Conservation (phyloP, 2,888 invertebrate genomes). For the Coenonympha arcania region DNA sequence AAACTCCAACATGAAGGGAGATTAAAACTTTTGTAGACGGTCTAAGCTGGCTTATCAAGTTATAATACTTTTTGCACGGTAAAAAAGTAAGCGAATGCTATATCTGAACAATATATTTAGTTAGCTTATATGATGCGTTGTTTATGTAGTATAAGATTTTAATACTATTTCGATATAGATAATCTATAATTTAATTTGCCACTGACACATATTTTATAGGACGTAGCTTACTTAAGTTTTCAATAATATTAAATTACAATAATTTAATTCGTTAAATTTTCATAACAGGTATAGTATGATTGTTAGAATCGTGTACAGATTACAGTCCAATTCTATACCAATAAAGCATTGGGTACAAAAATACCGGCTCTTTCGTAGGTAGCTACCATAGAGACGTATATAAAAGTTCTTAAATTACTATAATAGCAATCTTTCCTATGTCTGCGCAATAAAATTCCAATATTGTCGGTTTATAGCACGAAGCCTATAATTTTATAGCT, state of each 20-base stretch:
- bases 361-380: neutral
- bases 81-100: neutral
- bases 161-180: too few relatives aligned
- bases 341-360: neutral
- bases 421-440: neutral
- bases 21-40: conserved; percentile 16
- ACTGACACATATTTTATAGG: too few relatives aligned
- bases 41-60: conserved; percentile 11
- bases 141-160: too few relatives aligned
- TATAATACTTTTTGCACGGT: conserved; percentile 9
- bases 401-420: neutral
- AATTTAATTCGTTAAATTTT: too few relatives aligned
- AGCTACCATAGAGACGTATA: neutral
- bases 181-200: too few relatives aligned
- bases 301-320: too few relatives aligned
- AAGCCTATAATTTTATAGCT: conserved; percentile 17
- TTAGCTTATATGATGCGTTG: neutral
- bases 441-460: conserved; percentile 9
- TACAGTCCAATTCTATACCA: too few relatives aligned
- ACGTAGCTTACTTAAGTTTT: too few relatives aligned
- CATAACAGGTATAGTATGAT: too few relatives aligned
- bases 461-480: conserved; percentile 2
- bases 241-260: too few relatives aligned
- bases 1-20: conserved; percentile 9
- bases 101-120: neutral